Conservation (phyloP, 1,140 invertebrate species). For the Caenorhabditis remanei region DNA sequence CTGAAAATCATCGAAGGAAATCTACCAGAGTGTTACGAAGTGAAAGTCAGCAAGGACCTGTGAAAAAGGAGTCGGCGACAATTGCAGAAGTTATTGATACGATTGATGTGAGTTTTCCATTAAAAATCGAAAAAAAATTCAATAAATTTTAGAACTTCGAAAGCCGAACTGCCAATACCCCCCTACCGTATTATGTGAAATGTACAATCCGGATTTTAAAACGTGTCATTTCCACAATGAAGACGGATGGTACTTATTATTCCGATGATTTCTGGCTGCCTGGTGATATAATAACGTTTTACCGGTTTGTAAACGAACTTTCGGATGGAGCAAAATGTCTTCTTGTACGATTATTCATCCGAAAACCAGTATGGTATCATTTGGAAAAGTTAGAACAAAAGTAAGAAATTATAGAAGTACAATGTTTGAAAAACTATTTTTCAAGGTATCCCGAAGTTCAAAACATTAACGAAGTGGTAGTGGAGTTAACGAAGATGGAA, state of each 20-base stretch:
- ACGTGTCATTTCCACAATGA: not conserved
- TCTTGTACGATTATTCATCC: constrained; percentile 11
- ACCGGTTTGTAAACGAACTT: constrained; percentile 4
- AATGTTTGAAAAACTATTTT: not conserved
- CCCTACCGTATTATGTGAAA: constrained; percentile 18
- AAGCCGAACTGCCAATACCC: not conserved
- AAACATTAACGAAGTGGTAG: not conserved
- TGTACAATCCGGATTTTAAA: constrained; percentile 4
- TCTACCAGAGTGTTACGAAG: not conserved
- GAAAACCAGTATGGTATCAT: constrained; percentile 18
- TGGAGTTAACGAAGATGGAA: not conserved
- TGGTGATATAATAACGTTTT: constrained; percentile 4
- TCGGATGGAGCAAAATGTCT: constrained; percentile 21
- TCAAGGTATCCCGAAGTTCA: constrained; percentile 15
- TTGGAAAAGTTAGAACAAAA: constrained; percentile 39
- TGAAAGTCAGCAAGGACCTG: not conserved
- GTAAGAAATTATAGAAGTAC: not conserved
- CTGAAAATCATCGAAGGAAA: not conserved
- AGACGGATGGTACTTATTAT: not conserved
- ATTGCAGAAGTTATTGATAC: constrained; percentile 4
- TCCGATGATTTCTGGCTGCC: constrained; percentile 33
- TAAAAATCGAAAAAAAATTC: not conserved
- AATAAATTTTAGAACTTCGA: constrained; percentile 15
- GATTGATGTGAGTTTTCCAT: not conserved
- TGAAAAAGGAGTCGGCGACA: constrained; percentile 25